Percentiles rank a stretch among this genome's conserved stretches.
phyloP scores from a whole-genome alignment of 2,888 invertebrate genomes.

The Phania funesta region DNA sequence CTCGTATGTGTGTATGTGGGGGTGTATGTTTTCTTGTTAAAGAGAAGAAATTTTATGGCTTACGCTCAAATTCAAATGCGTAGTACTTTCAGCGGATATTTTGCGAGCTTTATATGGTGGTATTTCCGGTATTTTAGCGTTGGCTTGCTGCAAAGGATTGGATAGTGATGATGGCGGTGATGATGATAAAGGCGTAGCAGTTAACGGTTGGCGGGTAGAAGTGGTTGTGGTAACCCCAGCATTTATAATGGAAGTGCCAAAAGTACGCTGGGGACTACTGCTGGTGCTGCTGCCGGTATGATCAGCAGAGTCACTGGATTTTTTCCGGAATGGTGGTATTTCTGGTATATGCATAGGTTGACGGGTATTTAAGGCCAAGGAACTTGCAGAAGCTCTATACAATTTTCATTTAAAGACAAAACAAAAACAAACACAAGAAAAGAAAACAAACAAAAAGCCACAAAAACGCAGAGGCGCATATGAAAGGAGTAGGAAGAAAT shows the following conservation, averaged over 20 bases:
- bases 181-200: constrained; percentile 71
- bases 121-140: constrained; percentile 80
- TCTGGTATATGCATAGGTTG: constrained; percentile 80
- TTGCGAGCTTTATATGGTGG: constrained; percentile 82
- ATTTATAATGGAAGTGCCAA: constrained; percentile 63
- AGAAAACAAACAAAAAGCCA: constrained; percentile 19
- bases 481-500: not conserved
- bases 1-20: not conserved
- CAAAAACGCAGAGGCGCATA: not conserved
- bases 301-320: constrained; percentile 77
- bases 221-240: constrained; percentile 28
- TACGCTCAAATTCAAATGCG: constrained; percentile 79
- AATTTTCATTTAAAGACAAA: constrained; percentile 54
- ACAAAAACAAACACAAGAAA: constrained; percentile 38
- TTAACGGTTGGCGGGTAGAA: constrained; percentile 64
- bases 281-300: constrained; percentile 76
- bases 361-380: constrained; percentile 74
- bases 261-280: constrained; percentile 77
- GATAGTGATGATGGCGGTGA: constrained; percentile 50
- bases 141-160: constrained; percentile 52
- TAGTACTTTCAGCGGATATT: constrained; percentile 82
- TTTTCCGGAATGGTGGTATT: constrained; percentile 81
- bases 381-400: constrained; percentile 77
- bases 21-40: not conserved
- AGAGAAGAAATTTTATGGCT: constrained; percentile 69